Base-by-base conservation (phyloP, 1,140 invertebrate genomes). In the Hycleus phaleratus region DNA sequence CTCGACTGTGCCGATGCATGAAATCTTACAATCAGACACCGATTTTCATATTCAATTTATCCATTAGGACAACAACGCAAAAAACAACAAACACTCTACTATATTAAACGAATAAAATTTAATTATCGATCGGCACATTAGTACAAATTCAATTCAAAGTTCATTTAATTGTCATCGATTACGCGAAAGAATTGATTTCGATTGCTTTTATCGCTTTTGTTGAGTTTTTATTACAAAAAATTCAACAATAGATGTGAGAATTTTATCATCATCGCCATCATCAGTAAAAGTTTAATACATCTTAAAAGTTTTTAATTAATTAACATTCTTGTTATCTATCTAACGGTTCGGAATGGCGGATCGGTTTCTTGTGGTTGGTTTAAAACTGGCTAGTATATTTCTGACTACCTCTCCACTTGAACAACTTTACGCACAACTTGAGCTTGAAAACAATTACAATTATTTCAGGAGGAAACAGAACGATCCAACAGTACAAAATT, bases 281-380 rank as follows among this genome's bases (percentile, higher is more conserved):
- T 53, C 39, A 46, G 11, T 49, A 58, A 61, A 61, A 61, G 49
- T 61, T 61, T 53, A 55, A 56, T 60, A 49, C 51, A 60, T 61
- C 52, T 60, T 52, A 38, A 40, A 57, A 65, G 52, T 65, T 65
- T 60, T 60, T 60, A 62, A 65, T 65, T 65, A 65, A 65, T 63
- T 65, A 65, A 65, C 61, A 63, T 65, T 65, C 61, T 65, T 65
- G 51, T 63, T 61, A 65, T 65, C 61, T 65, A 59, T 61, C 61
- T 59, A 60, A 60, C 61, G 61, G 60, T 53, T 51, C 58, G 59
- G 55, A 63, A 60, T 54, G 50, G 58, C 51, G 55, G 60, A 63
- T 63, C 55, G 62, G 59, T 63, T 63, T 63, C 62, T 60, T 63
- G 59, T 55, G 53, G 51, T 43, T 49, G 44, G 50, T 38, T 32